These are phyloP conservation scores for Nomada fabriciana DNA, from an alignment of 2,888 invertebrate species.

Conservation along the genomic window DNA sequence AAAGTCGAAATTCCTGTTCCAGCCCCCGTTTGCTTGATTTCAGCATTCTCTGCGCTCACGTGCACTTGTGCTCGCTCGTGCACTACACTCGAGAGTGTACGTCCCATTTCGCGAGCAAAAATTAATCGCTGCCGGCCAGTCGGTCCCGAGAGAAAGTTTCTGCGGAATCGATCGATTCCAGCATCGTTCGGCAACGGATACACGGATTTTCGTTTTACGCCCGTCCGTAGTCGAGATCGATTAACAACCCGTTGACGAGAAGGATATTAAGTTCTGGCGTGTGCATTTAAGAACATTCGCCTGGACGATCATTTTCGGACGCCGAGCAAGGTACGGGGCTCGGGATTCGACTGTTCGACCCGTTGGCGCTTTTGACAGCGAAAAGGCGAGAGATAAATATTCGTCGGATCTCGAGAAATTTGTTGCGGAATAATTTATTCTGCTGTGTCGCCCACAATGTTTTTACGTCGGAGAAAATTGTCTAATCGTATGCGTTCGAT, in stretches of 20 bases:
- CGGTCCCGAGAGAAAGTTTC: constrained; percentile 48
- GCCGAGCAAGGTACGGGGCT: not conserved
- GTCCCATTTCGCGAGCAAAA: constrained; percentile 48
- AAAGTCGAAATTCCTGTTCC: constrained; percentile 48
- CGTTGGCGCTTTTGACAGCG: not conserved
- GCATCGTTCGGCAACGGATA: constrained; percentile 17
- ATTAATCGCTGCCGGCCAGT: constrained; percentile 30
- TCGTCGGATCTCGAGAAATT: not conserved
- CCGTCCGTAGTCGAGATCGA: constrained; percentile 20
- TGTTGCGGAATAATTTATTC: not conserved
- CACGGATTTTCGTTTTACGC: constrained; percentile 47
- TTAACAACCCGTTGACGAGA: constrained; percentile 5
- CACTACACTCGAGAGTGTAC: not conserved
- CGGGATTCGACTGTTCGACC: not conserved
- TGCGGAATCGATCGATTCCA: constrained; percentile 29
- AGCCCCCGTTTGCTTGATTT: constrained; percentile 32
- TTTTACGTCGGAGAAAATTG: too few species aligned
- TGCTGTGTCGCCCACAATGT: too few species aligned
- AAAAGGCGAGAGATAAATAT: not conserved
- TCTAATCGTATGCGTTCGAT: too few species aligned
- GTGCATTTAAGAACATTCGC: not conserved
- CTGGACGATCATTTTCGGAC: not conserved
- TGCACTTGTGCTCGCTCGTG: not conserved
- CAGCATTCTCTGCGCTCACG: constrained; percentile 22
- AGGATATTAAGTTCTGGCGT: constrained; percentile 9